These are phyloP conservation scores for Seira sanloemensis DNA, from an alignment of 2,888 invertebrate genomes.

Conservation along the genomic window DNA sequence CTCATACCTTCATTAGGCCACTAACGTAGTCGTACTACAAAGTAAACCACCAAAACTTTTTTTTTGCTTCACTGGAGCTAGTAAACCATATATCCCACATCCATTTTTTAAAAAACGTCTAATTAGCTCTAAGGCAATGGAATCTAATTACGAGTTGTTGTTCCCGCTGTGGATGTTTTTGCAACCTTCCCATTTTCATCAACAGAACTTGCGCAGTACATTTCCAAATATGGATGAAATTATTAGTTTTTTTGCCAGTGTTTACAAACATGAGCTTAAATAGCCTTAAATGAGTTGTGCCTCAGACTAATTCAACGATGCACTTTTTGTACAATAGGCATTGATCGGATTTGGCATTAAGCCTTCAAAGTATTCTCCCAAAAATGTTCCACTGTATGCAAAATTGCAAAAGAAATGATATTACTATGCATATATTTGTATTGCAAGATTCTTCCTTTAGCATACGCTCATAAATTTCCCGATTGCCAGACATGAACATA, in stretches of 20 bases:
- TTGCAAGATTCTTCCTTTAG: no score
- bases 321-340: not conserved
- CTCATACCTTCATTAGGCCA: slow-evolving; percentile 58
- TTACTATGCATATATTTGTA: no score
- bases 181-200: slow-evolving; percentile 4
- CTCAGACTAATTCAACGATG: not conserved
- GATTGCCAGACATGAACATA: not conserved
- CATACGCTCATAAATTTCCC: not conserved
- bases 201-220: slow-evolving; percentile 9
- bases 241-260: not conserved
- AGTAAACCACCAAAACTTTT: not conserved
- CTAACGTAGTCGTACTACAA: not conserved
- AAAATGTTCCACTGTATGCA: no score
- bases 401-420: no score
- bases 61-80: slow-evolving; percentile 23
- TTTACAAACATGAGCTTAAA: slow-evolving; percentile 4
- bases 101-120: slow-evolving; percentile 51
- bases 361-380: no score
- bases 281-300: slow-evolving; percentile 1
- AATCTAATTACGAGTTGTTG: slow-evolving; percentile 18
- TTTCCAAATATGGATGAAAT: slow-evolving; percentile 43
- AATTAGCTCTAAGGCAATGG: slow-evolving; percentile 57
- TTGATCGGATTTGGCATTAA: not conserved
- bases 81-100: slow-evolving; percentile 11
- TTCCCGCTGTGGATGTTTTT: not conserved